phyloP scores from a whole-genome alignment of 1,140 invertebrate genomes.

The Propsilocerus akamusi region DNA sequence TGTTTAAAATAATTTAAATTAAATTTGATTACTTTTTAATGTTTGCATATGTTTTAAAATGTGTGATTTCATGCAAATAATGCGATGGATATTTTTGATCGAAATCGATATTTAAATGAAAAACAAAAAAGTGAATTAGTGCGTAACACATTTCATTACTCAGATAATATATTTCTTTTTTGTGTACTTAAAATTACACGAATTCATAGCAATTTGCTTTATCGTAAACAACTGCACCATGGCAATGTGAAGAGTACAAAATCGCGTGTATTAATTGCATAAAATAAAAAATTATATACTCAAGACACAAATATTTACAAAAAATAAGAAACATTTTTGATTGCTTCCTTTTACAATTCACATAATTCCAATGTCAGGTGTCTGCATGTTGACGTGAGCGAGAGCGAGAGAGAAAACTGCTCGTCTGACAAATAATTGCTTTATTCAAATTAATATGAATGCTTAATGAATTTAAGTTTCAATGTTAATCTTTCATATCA shows the following conservation, averaged over 20 bases:
- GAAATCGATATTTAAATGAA: not conserved
- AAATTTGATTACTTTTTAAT: constrained; percentile 1
- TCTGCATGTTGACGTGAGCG: not conserved
- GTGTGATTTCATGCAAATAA: constrained; percentile 3
- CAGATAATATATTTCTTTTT: too few species aligned
- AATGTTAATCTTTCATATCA: too few species aligned
- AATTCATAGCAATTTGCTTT: not conserved
- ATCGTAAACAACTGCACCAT: not conserved
- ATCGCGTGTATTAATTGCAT: constrained; percentile 1
- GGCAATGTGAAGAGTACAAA: not conserved
- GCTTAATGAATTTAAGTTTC: too few species aligned
- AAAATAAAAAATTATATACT: not conserved
- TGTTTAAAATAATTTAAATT: too few species aligned
- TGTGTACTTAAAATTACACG: not conserved
- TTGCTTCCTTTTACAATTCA: not conserved
- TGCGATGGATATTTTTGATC: too few species aligned
- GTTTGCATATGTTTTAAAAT: not conserved
- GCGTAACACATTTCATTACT: constrained; percentile 2
- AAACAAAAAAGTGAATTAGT: not conserved
- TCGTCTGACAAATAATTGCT: not conserved
- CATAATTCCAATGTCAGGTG: too few species aligned
- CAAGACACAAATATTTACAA: not conserved
- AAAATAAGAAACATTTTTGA: not conserved
- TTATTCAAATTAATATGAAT: constrained; percentile 3
- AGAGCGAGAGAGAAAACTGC: not conserved